phyloP scores from a whole-genome alignment of 2,113 vertebrate genomes.

The Struthidea cinerea region DNA sequence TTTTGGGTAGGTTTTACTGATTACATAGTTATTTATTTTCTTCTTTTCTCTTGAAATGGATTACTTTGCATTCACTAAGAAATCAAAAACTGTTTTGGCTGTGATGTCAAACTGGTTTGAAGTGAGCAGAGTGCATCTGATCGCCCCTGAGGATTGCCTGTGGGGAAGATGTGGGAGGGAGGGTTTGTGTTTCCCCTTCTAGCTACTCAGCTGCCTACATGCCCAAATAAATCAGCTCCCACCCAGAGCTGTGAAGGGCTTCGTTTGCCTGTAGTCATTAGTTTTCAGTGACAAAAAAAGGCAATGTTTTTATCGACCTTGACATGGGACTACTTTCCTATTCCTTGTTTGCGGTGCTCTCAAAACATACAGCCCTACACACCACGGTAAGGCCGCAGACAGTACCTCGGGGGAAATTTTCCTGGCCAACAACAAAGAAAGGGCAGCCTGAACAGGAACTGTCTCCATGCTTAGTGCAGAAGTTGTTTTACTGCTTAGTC shows the following conservation, averaged over 20 bases:
- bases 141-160: background rate
- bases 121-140: conserved; percentile 27
- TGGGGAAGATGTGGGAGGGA: conserved; percentile 21
- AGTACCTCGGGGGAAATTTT: background rate
- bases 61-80: background rate
- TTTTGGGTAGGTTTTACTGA: background rate
- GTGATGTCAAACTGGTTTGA: background rate
- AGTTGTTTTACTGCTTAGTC: conserved; percentile 23
- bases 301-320: conserved; percentile 22
- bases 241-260: background rate
- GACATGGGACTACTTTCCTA: background rate
- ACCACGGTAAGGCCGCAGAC: background rate
- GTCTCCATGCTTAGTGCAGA: background rate
- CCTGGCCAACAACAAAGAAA: background rate
- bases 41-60: background rate
- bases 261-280: background rate
- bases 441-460: background rate
- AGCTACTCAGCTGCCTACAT: background rate
- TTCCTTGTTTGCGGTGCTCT: background rate
- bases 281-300: conserved; percentile 3
- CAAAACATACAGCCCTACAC: background rate
- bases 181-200: conserved; percentile 1
- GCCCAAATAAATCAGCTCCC: conserved; percentile 36
- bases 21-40: background rate
- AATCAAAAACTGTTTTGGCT: conserved; percentile 18